Evolutionary conservation across 2,888 invertebrate species (phyloP).

Genomic region (Marasmarcha lunaedactyla): DNA sequence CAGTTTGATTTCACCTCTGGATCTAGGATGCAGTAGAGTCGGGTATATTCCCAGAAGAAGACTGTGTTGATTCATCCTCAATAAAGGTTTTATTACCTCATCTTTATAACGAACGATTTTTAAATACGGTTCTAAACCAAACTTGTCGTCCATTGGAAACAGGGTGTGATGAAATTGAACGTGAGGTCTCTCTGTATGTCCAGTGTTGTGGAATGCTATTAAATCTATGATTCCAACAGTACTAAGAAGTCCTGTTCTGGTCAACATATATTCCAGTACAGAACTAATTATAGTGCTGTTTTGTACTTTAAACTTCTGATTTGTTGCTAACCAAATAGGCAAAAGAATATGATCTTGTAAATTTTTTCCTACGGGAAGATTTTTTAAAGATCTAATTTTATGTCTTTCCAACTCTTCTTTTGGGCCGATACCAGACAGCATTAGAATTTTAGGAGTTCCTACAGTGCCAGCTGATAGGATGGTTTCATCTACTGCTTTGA

Average conservation of each 20-base stretch:
- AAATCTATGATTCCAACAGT: slow-evolving; percentile 49
- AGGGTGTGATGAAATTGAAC: slow-evolving; percentile 52
- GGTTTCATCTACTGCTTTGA: slow-evolving; percentile 48
- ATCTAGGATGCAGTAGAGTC: slow-evolving; percentile 54
- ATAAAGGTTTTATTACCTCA: slow-evolving; percentile 25
- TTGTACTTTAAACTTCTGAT: slow-evolving; percentile 16
- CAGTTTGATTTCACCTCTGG: slow-evolving; percentile 55
- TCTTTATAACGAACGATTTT: slow-evolving; percentile 28
- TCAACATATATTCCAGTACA: slow-evolving; percentile 53
- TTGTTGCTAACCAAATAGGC: slow-evolving; percentile 27
- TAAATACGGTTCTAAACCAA: slow-evolving; percentile 22
- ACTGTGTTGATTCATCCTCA: slow-evolving; percentile 25
- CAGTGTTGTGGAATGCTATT: slow-evolving; percentile 61
- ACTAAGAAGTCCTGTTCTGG: slow-evolving; percentile 51
- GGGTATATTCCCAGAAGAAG: slow-evolving; percentile 42
- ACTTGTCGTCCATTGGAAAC: slow-evolving; percentile 25
- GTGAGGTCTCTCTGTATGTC: slow-evolving; percentile 49
- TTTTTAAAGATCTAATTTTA: slow-evolving; percentile 34
- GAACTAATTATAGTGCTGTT: slow-evolving; percentile 25
- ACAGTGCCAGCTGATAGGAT: slow-evolving; percentile 60
- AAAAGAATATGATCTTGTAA: slow-evolving; percentile 60
- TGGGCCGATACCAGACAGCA: slow-evolving; percentile 65
- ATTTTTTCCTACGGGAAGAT: slow-evolving; percentile 57
- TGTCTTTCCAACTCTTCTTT: slow-evolving; percentile 31
- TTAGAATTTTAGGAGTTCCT: slow-evolving; percentile 58